Evolutionary conservation across 2,113 vertebrate genomes (phyloP), one percentile per base, ranked within the genome.

Genomic region (Lagopus muta): DNA sequence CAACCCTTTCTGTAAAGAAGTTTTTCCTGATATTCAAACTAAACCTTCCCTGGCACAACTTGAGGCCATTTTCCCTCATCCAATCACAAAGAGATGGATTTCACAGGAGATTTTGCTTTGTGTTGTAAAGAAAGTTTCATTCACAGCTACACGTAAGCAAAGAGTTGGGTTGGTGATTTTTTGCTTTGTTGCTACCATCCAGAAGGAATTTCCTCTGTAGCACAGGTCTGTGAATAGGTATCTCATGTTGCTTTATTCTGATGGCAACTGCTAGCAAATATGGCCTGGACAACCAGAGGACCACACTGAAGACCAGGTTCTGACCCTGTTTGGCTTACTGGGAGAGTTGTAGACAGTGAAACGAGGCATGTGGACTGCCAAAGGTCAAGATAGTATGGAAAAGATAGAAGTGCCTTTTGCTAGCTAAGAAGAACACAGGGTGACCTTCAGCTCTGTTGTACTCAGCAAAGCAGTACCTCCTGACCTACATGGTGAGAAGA

Each of bases 341-440:
- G 34, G 18, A 83, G 34, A 80, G 28, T 30, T 70, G 20, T 28
- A 80, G 50, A 8, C 38, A 54, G 9, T 28, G 30, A 38, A 72
- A 16, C 43, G 30, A 62, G 19, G 34, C 38, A 22, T 1, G 9
- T 11, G 4, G 12, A 6, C 19, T 71, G 42, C 45, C 0, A 0
- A 45, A 64, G 43, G 3, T n/a, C 8, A 7, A 50, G 40, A 19
- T 25, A 38, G 54, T 4, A 61, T 24, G 9, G 16, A 82, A 79
- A 69, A 89, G 40, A 43, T 1, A 47, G 38, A 86, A 73, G 20
- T 27, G 15, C 7, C 2, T 55, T 89, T 55, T 65, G 43, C 64
- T 62, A 80, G 14, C 18, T 36, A 36, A 60, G 61, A 42, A 69
- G 5, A 34, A 67, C 30, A 2, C 57, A 75, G 5, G 30, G 62